phyloP scores from a whole-genome alignment of 1,140 invertebrate genomes.

The Cataglyphis hispanica region DNA sequence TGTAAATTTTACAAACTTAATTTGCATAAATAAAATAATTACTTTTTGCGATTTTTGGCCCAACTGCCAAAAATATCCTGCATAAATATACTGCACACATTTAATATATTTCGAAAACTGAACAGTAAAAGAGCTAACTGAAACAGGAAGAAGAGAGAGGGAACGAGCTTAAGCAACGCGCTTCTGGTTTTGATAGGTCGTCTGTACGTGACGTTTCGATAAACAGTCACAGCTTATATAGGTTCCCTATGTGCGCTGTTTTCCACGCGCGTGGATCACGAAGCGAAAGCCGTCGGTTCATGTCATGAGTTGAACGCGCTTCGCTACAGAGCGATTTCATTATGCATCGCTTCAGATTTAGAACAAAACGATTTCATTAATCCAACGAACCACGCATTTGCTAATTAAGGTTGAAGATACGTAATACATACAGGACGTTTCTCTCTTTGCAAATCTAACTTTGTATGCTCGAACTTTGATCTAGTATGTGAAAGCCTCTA shows the following conservation, averaged over 20 bases:
- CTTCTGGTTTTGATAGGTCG: constrained; percentile 79
- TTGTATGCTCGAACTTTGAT: no score
- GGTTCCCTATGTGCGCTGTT: constrained; percentile 57
- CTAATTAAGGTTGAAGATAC: background rate
- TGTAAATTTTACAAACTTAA: background rate
- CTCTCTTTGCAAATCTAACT: no score
- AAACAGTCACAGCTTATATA: constrained; percentile 76
- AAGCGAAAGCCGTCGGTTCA: constrained; percentile 60
- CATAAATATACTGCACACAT: background rate
- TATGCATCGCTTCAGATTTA: constrained; percentile 19
- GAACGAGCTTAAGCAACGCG: constrained; percentile 68
- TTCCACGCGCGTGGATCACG: constrained; percentile 62
- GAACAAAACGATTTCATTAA: constrained; percentile 52
- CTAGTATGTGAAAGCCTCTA: background rate
- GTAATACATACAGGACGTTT: background rate
- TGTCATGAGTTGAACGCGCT: constrained; percentile 36
- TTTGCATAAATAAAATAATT: background rate
- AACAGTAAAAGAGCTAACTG: constrained; percentile 27
- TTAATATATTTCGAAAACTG: constrained; percentile 36
- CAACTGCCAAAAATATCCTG: constrained; percentile 7
- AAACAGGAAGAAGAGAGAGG: constrained; percentile 63
- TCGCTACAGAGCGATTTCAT: constrained; percentile 47
- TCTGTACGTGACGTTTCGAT: constrained; percentile 80
- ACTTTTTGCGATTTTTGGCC: background rate
- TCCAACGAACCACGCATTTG: constrained; percentile 3